Conservation (phyloP, 2,797 vertebrate genomes). For the Glossophaga mutica region DNA sequence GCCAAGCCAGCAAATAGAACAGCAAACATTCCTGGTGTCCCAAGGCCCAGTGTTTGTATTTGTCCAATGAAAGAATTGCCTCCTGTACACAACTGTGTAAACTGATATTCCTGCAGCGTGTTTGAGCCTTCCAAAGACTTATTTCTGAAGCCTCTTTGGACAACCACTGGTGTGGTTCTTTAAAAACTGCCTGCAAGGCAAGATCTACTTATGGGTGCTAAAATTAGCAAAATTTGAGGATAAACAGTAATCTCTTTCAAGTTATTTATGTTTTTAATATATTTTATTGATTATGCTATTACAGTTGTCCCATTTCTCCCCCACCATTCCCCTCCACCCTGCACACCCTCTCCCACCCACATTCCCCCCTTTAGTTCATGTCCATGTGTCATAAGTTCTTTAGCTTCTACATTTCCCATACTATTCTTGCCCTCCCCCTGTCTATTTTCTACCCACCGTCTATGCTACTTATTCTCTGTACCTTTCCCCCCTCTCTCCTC, state of each 20-base stretch:
- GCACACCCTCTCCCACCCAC: no score
- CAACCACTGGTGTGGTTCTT: not conserved
- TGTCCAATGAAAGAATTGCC: not conserved
- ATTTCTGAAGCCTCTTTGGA: not conserved
- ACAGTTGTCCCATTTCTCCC: no score
- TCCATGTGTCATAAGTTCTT: no score
- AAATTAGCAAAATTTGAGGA: conserved; percentile 32
- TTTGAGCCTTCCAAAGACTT: not conserved
- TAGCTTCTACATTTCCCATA: no score
- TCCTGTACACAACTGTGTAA: not conserved
- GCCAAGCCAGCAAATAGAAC: not conserved
- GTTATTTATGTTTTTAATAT: no score
- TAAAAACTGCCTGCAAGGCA: not conserved
- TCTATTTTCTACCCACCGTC: no score
- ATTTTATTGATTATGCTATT: no score
- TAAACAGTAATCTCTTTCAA: not conserved
- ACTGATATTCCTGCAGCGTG: not conserved
- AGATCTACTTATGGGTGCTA: not conserved
- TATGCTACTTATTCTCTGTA: no score
- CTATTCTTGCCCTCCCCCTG: no score
- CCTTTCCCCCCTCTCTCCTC: no score
- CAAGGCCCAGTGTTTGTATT: not conserved
- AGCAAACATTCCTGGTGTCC: not conserved
- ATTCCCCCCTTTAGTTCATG: no score
- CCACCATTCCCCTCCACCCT: no score